Evolutionary conservation across 2,797 vertebrate genomes (phyloP).

Genomic region (Ataeniobius toweri): DNA sequence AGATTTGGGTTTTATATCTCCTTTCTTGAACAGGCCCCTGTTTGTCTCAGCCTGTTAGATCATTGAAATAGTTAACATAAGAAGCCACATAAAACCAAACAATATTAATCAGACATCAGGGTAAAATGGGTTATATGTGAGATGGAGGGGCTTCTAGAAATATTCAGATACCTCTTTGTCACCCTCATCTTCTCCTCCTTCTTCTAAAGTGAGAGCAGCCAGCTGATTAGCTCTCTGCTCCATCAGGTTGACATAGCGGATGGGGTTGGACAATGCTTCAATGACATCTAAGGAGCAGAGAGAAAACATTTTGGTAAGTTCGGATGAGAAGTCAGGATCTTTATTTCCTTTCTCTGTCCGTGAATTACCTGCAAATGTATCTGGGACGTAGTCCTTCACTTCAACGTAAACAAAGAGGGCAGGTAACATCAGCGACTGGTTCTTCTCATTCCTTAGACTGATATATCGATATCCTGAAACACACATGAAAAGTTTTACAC

Average conservation of each 20-base stretch:
- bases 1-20: not conserved
- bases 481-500: not conserved
- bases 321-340: not conserved
- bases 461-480: slow-evolving; percentile 94
- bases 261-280: slow-evolving; percentile 97
- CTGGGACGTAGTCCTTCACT: slow-evolving; percentile 97
- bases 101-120: slow-evolving; percentile 1
- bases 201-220: slow-evolving; percentile 93
- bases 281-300: slow-evolving; percentile 87
- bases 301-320: not conserved
- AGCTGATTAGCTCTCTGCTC: slow-evolving; percentile 96
- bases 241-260: slow-evolving; percentile 96
- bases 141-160: not conserved
- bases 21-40: not conserved
- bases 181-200: slow-evolving; percentile 88
- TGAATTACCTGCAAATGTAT: slow-evolving; percentile 92
- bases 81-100: slow-evolving; percentile 4
- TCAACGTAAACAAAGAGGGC: slow-evolving; percentile 95
- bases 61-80: not conserved
- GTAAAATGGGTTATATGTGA: not conserved
- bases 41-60: not conserved
- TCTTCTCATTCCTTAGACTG: slow-evolving; percentile 94
- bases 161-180: slow-evolving; percentile 87
- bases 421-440: slow-evolving; percentile 90
- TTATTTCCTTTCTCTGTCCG: not conserved